These are phyloP conservation scores for Phymastichus coffea DNA, from an alignment of 1,140 invertebrate species.

Conservation along the genomic window DNA sequence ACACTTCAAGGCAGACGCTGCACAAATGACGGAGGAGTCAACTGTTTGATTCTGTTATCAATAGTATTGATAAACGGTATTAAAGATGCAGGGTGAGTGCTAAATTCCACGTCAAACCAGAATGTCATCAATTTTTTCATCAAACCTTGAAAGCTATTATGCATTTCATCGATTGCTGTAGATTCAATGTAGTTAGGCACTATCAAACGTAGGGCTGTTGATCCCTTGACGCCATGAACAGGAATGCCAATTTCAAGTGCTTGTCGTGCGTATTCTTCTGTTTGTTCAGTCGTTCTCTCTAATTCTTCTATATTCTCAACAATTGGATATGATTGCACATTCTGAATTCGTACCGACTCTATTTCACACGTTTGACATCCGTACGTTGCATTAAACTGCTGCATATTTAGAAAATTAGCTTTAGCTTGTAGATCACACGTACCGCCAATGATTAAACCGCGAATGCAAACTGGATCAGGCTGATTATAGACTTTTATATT, in stretches of 20 bases:
- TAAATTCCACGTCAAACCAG: background rate
- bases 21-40: background rate
- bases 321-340: conserved; percentile 8
- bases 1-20: background rate
- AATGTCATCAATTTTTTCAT: background rate
- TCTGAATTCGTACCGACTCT: background rate
- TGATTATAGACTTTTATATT: background rate
- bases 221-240: background rate
- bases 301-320: background rate
- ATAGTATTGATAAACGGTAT: background rate
- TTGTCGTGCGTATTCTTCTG: background rate
- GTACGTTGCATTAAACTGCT: conserved; percentile 11
- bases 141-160: background rate
- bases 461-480: background rate
- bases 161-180: background rate
- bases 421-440: conserved; percentile 21
- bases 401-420: conserved; percentile 15
- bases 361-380: conserved; percentile 14
- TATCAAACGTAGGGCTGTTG: background rate
- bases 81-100: background rate
- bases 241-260: background rate
- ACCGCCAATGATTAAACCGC: conserved; percentile 4
- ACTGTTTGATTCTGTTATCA: background rate
- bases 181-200: background rate
- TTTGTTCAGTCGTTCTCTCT: conserved; percentile 25